Evolutionary conservation across 2,113 vertebrate genomes (phyloP).

Genomic region (Elachura formosa): DNA sequence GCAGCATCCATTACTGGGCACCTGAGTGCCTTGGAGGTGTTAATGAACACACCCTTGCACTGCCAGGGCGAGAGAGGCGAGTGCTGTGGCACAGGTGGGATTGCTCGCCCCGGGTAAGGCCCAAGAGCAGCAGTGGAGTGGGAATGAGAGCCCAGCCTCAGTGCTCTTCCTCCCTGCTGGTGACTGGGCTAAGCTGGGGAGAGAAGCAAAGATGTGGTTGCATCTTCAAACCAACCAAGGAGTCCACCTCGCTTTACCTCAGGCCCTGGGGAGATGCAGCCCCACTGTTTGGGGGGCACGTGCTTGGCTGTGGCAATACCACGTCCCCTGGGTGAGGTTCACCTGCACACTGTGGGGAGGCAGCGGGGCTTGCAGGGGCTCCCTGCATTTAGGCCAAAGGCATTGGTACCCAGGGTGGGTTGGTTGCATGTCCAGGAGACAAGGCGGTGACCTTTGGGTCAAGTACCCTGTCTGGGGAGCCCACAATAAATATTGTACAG

Average conservation of each 20-base stretch:
- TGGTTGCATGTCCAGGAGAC: slow-evolving; percentile 53
- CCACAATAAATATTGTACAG: slow-evolving; percentile 57
- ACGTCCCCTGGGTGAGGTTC: rapidly evolving
- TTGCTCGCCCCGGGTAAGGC: background rate
- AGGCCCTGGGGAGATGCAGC: rapidly evolving
- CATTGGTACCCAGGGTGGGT: background rate
- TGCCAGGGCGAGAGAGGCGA: background rate
- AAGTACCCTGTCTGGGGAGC: slow-evolving; percentile 67
- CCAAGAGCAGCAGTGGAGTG: rapidly evolving
- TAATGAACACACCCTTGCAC: background rate
- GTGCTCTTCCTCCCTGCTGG: background rate
- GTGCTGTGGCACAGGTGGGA: background rate
- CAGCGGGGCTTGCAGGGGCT: rapidly evolving
- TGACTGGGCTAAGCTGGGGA: background rate
- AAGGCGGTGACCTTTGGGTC: slow-evolving; percentile 50
- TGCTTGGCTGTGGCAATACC: rapidly evolving
- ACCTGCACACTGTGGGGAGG: rapidly evolving
- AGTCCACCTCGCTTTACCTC: rapidly evolving
- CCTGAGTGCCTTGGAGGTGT: background rate
- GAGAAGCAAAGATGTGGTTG: rapidly evolving
- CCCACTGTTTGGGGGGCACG: rapidly evolving
- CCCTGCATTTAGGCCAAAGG: background rate
- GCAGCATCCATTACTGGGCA: background rate
- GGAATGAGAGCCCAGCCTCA: background rate
- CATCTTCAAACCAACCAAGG: background rate